phyloP scores from a whole-genome alignment of 2,888 invertebrate species.

The Caenorhabditis auriculariae region DNA sequence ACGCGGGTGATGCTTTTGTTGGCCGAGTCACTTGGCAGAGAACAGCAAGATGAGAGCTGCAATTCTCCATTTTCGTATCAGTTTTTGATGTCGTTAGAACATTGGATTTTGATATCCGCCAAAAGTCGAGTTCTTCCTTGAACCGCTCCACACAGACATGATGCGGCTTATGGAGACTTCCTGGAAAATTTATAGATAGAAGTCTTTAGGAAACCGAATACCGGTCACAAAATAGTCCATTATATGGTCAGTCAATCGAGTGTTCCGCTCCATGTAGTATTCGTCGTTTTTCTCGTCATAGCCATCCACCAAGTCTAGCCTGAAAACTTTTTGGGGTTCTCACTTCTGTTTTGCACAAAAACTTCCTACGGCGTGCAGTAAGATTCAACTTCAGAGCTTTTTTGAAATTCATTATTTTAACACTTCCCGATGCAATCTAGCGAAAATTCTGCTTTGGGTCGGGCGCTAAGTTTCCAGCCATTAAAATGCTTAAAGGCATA shows the following conservation, averaged over 20 bases:
- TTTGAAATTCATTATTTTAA: neutral
- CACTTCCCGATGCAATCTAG: too few species aligned
- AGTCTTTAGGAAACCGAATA: too few species aligned
- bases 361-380: neutral
- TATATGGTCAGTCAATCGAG: conserved; percentile 52
- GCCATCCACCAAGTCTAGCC: conserved; percentile 48
- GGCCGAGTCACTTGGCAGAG: conserved; percentile 28
- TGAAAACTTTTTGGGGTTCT: conserved; percentile 4
- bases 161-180: conserved; percentile 42
- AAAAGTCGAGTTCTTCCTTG: conserved; percentile 58
- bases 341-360: neutral
- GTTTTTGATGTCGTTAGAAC: neutral
- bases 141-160: conserved; percentile 57
- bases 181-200: conserved; percentile 6
- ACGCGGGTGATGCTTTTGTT: conserved; percentile 16
- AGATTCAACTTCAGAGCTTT: too few species aligned
- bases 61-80: conserved; percentile 1
- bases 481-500: too few species aligned
- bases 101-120: too few species aligned
- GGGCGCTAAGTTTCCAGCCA: too few species aligned
- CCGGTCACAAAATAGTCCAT: conserved; percentile 60
- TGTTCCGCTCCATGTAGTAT: conserved; percentile 60
- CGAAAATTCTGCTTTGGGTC: too few species aligned
- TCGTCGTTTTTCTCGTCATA: conserved; percentile 48
- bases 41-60: conserved; percentile 55